Evolutionary conservation across 2,888 invertebrate species (phyloP).

Genomic region (Macaria notata): DNA sequence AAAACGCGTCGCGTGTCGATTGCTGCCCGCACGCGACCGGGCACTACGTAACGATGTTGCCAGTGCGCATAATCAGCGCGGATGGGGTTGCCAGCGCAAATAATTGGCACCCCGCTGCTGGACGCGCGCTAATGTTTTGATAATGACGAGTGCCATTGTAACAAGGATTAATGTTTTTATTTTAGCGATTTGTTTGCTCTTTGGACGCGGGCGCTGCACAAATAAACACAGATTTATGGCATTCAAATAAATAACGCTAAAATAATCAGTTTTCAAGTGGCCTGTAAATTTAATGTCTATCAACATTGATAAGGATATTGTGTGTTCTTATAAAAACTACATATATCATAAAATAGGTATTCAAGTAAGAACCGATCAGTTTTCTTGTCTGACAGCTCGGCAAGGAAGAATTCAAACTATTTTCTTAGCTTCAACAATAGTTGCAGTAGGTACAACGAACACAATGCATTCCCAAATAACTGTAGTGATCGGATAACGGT

Average conservation of each 20-base stretch:
- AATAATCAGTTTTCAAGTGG: conserved; percentile 8
- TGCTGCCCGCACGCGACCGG: conserved; percentile 55
- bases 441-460: conserved; percentile 1
- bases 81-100: conserved; percentile 74
- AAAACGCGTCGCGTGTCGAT: conserved; percentile 43
- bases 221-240: conserved; percentile 49
- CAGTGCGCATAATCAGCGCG: conserved; percentile 58
- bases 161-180: conserved; percentile 63
- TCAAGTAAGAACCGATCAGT: background rate
- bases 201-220: conserved; percentile 35
- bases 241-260: conserved; percentile 46
- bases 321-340: too few species aligned
- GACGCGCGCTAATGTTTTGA: conserved; percentile 74
- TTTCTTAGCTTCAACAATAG: conserved; percentile 2
- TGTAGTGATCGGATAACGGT: conserved; percentile 30
- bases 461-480: conserved; percentile 10
- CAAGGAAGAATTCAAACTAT: conserved; percentile 4
- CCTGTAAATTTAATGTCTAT: too few species aligned
- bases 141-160: conserved; percentile 74
- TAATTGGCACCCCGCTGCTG: conserved; percentile 79
- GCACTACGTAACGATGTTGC: conserved; percentile 66
- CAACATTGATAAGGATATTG: too few species aligned
- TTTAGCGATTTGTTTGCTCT: conserved; percentile 63
- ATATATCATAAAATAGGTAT: too few species aligned
- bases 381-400: background rate